These are phyloP conservation scores for Hyperopisus bebe DNA, from an alignment of 2,113 vertebrate species.

Conservation along the genomic window DNA sequence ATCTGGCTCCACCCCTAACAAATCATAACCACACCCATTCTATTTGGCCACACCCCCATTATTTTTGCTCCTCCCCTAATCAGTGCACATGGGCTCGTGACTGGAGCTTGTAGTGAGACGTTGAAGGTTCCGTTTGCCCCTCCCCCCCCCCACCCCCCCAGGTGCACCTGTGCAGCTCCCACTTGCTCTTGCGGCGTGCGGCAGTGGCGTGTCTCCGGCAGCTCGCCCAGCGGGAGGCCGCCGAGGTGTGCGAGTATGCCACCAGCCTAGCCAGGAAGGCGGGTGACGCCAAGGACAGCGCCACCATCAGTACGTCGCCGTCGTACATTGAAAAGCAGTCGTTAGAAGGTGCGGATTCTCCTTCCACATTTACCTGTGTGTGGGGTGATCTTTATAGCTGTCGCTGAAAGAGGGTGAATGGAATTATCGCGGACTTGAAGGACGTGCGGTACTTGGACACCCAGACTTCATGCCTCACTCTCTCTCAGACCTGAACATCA, in stretches of 20 bases:
- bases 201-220: conserved; percentile 92
- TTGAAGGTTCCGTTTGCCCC: neutral
- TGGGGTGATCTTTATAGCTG: neutral
- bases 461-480: neutral
- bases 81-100: neutral
- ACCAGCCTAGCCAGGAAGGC: conserved; percentile 85
- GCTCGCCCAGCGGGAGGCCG: conserved; percentile 89
- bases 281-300: conserved; percentile 77
- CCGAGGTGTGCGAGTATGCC: conserved; percentile 95
- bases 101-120: neutral
- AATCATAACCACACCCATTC: neutral
- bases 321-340: neutral
- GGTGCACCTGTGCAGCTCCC: conserved; percentile 95
- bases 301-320: conserved; percentile 69
- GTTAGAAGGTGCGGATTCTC: neutral
- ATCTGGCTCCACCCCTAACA: neutral
- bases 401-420: neutral
- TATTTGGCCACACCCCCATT: neutral
- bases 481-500: conserved; percentile 78
- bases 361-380: neutral
- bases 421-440: neutral
- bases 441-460: neutral
- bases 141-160: conserved; percentile 49
- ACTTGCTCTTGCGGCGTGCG: conserved; percentile 84
- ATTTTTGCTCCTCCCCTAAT: neutral